Evolutionary conservation across 2,113 vertebrate genomes (phyloP).

Genomic region (Oenanthe melanoleuca): DNA sequence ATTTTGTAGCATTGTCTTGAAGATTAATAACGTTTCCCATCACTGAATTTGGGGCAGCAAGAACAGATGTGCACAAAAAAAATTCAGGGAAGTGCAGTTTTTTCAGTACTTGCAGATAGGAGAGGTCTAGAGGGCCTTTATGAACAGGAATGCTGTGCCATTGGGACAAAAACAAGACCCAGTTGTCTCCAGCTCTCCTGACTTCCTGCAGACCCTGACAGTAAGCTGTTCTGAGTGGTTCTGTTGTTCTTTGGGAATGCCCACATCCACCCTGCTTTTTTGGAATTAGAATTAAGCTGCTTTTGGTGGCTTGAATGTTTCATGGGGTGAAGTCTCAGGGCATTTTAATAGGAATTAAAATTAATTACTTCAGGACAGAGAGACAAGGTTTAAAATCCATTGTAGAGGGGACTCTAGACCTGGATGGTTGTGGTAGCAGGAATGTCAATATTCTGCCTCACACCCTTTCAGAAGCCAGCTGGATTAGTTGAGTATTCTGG

Average conservation of each 20-base stretch:
- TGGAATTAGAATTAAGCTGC: background rate
- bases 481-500: background rate
- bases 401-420: background rate
- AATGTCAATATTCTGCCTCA: background rate
- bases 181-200: background rate
- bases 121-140: background rate
- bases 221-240: background rate
- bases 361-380: background rate
- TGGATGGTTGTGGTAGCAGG: background rate
- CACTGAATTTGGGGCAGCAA: background rate
- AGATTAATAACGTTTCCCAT: background rate
- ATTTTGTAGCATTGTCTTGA: background rate
- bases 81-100: rapidly evolving
- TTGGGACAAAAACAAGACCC: background rate
- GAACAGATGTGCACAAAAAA: background rate
- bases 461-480: background rate
- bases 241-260: background rate
- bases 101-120: background rate
- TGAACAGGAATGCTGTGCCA: rapidly evolving
- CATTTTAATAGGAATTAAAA: background rate
- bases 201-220: background rate
- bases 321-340: background rate
- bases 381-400: background rate
- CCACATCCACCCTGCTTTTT: background rate
- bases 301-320: background rate